phyloP scores from a whole-genome alignment of 2,797 vertebrate species.

The Cephalopachus bancanus region DNA sequence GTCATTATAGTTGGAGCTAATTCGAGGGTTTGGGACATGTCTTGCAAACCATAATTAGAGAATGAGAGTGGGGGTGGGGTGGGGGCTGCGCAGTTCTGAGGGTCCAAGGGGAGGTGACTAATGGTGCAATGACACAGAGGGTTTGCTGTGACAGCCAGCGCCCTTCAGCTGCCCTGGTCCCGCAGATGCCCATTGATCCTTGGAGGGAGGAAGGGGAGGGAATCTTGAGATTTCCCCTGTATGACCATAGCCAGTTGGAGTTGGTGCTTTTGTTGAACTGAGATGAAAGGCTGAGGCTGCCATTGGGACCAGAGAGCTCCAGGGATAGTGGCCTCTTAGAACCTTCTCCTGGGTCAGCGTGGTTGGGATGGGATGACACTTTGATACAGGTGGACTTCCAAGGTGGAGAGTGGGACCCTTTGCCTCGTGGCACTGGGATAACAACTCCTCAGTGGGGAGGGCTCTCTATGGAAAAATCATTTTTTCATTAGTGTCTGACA shows the following conservation, averaged over 20 bases:
- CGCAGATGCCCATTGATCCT: slow-evolving; percentile 43
- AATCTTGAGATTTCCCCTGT: neutral
- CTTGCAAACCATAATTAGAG: slow-evolving; percentile 59
- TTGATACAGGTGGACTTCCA: slow-evolving; percentile 69
- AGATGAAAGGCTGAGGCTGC: slow-evolving; percentile 57
- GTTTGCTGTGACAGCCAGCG: slow-evolving; percentile 70
- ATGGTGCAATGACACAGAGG: neutral
- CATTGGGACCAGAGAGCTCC: neutral
- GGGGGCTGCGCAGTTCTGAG: neutral
- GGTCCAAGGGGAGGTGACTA: slow-evolving; percentile 49
- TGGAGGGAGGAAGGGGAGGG: slow-evolving; percentile 17
- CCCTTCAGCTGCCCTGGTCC: slow-evolving; percentile 80
- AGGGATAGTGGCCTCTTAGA: neutral
- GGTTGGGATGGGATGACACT: neutral
- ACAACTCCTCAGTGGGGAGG: neutral
- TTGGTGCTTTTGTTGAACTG: slow-evolving; percentile 58
- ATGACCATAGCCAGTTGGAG: neutral
- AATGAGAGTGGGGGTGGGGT: neutral
- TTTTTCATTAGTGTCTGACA: neutral
- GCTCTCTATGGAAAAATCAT: neutral
- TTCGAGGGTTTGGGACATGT: slow-evolving; percentile 64
- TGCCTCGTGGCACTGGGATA: neutral
- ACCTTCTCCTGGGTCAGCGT: neutral
- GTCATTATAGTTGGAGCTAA: slow-evolving; percentile 64
- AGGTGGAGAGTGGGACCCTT: neutral